A percentile compares a stretch with the other conserved stretches of the same genome.
These are phyloP conservation scores for Drosophila mayri DNA, from an alignment of 1,140 invertebrate species.

Conservation along the genomic window DNA sequence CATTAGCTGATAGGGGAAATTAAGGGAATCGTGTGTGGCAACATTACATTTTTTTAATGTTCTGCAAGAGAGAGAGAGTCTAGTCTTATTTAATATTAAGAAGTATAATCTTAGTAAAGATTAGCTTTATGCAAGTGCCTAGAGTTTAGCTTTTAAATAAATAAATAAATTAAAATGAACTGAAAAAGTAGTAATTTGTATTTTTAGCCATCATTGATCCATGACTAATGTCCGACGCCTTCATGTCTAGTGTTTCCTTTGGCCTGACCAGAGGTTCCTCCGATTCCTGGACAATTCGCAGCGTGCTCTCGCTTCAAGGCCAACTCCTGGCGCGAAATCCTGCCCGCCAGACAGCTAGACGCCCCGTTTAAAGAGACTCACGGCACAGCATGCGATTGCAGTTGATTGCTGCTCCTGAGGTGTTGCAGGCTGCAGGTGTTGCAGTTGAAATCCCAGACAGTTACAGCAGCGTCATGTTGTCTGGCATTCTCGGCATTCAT, in stretches of 20 bases:
- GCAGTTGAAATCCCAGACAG: conserved; percentile 24
- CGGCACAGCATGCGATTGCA: conserved; percentile 58
- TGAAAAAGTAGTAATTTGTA: too few relatives aligned
- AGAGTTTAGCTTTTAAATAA: too few relatives aligned
- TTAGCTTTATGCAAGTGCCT: not conserved
- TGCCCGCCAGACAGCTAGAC: conserved; percentile 63
- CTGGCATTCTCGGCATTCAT: conserved; percentile 41
- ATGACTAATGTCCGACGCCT: conserved; percentile 32
- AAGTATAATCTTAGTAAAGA: not conserved
- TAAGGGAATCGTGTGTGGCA: conserved; percentile 3
- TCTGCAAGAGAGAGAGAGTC: not conserved
- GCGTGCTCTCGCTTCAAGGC: conserved; percentile 46
- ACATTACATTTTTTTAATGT: not conserved
- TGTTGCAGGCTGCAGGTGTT: conserved; percentile 60
- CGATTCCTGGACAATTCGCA: conserved; percentile 17
- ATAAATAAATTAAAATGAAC: too few relatives aligned
- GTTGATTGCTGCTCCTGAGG: conserved; percentile 17
- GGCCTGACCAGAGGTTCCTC: not conserved
- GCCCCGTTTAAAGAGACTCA: conserved; percentile 55
- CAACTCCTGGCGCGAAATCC: conserved; percentile 50
- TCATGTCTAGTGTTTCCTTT: conserved; percentile 7
- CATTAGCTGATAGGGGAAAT: conserved; percentile 4
- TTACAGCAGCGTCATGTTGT: conserved; percentile 69
- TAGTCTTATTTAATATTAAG: not conserved
- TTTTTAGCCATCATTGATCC: not conserved